Evolutionary conservation across 1,140 invertebrate species (phyloP), one percentile per base, ranked within the genome.

Genomic region (Euwallacea fornicatus): DNA sequence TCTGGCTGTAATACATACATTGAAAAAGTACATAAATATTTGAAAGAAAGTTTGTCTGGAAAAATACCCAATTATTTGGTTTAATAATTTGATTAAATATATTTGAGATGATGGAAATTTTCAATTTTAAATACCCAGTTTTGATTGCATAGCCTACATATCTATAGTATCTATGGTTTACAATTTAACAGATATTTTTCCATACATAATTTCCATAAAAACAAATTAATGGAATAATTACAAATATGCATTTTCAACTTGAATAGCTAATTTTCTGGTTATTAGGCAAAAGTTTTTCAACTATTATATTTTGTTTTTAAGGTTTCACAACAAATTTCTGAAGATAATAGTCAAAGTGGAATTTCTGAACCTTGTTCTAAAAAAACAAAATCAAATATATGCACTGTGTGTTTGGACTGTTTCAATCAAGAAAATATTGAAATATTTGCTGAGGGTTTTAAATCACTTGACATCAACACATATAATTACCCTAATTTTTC

Each of bases 351-450:
- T 10, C 46, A 71, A 66, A 53, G 71, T 67, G 72, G 59, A 66
- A 54, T 47, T 15, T 33, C 10, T 41, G 69, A 59, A 44, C 41
- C 42, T 13, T 47, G 43, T 54, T 55, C 42, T 16, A 65, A 74
- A 73, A 70, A 66, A 75, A 41, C 75, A n/a, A 82, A 84, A 46
- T 44, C 73, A 2, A 79, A 81, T 72, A 72, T 83, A 6, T 91
- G 90, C 75, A 74, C 84, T 0, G 81, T 83, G 7, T 91, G 90
- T 78, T 75, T 91, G 46, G 88, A 88, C 47, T 80, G 91, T n/a
- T 83, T 91, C 21, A 85, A 89, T 69, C 75, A 84, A 69, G 74
- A 81, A 7, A 79, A 80, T 68, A 79, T 85, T 68, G 75, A 83
- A 66, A 75, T 78, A 44, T 74, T 85, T 7, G 68, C 88, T 46